Base-by-base conservation (phyloP, 2,113 vertebrate species). In the Amphiprion ocellaris region DNA sequence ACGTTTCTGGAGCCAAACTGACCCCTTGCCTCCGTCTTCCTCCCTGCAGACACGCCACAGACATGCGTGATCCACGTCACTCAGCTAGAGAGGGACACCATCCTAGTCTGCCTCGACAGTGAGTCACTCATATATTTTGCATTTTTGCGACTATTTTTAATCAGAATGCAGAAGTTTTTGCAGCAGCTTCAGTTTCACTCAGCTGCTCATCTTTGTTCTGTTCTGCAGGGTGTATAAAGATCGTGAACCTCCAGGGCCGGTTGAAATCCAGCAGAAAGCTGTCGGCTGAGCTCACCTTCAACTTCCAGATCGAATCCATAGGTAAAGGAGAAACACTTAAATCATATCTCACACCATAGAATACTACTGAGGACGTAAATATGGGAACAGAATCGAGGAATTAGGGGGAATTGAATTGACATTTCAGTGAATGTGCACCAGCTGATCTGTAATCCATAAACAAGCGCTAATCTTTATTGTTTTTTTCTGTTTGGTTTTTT, bases 211-310 rank as follows among this genome's bases (percentile, higher is more conserved):
- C n/a, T 49, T 0, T 50, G 5, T 6, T 60, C 26, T 54, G 23
- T 54, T 10, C 62, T 33, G 0, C 68, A 99, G 98, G 98, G 76
- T 98, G 96, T 91, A 99, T 99, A 94, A 99, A 99, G 93, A 98
- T 99, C 80, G 98, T 99, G 66, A 99, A 99, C 92, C 96, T 99
- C 69, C 97, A 97, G 85, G 98, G 98, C 74, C 95, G 96, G 85
- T 95, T 99, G 90, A 99, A 99, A 94, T 99, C 97, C 85, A 99
- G 96, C 92, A 96, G 96, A 84, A 99, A 97, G 83, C 94, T 99
- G 47, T 98, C 98, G 1, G 97, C 98, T 0, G 98, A 99, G 87
- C 97, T 99, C 86, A 99, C 97, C 0, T 99, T 99, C 91, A 98
- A 98, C 93, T 99, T 99, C 84, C 98, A 98, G 89, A 99, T 99